Conservation (phyloP, 2,797 vertebrate genomes). For the Etheostoma perlongum region DNA sequence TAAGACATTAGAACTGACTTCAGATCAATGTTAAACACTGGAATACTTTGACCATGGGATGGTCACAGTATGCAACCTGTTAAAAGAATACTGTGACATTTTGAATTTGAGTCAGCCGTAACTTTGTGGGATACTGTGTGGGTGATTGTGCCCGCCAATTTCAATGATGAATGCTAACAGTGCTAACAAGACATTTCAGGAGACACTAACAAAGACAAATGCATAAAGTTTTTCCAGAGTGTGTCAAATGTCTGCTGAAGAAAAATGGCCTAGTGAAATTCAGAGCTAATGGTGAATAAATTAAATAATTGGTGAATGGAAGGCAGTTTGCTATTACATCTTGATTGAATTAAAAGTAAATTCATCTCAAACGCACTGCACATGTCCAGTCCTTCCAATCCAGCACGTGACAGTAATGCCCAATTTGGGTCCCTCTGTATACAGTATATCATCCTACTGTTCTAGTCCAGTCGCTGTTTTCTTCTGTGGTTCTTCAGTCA, state of each 20-base stretch:
- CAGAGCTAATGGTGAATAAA: conserved; percentile 68
- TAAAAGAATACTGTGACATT: conserved; percentile 43
- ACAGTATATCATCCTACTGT: background rate
- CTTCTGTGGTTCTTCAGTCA: conserved; percentile 54
- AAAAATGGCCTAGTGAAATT: conserved; percentile 56
- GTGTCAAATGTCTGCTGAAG: conserved; percentile 59
- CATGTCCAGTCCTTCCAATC: conserved; percentile 42
- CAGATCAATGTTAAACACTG: conserved; percentile 11
- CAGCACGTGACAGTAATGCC: conserved; percentile 61
- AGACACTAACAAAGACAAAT: conserved; percentile 68
- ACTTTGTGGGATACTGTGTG: conserved; percentile 25
- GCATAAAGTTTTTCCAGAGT: conserved; percentile 53
- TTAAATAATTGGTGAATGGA: conserved; percentile 64
- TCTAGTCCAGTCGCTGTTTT: conserved; percentile 36
- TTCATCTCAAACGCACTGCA: conserved; percentile 53
- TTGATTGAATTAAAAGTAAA: conserved; percentile 71
- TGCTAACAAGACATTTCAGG: conserved; percentile 55
- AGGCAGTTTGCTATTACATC: conserved; percentile 56
- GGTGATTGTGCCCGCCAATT: conserved; percentile 12
- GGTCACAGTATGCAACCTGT: conserved; percentile 9
- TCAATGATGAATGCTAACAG: conserved; percentile 64
- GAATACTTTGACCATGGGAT: conserved; percentile 20
- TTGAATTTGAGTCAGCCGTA: conserved; percentile 36
- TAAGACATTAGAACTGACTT: conserved; percentile 4
- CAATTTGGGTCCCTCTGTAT: conserved; percentile 31